A percentile compares a stretch with the other conserved stretches of the same genome.
phyloP scores from a whole-genome alignment of 1,140 invertebrate species.

The Eumeta japonica region DNA sequence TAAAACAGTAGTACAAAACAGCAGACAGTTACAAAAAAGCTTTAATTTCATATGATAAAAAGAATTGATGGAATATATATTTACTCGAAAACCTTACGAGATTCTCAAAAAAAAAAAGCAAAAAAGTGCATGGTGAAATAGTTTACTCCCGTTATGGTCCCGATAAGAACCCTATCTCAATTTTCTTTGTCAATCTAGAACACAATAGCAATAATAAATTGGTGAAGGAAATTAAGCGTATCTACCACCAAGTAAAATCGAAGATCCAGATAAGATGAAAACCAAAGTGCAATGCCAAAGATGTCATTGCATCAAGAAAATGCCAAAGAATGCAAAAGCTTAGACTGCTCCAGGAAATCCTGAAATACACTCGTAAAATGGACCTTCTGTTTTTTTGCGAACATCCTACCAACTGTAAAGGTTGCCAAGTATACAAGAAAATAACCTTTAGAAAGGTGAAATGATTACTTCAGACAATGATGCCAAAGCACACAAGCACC shows the following conservation, averaged over 20 bases:
- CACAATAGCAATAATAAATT: constrained; percentile 26
- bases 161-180: constrained; percentile 2
- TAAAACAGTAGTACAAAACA: constrained; percentile 1
- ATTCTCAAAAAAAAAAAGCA: neutral
- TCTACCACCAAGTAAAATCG: constrained; percentile 18
- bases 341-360: constrained; percentile 7
- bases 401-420: constrained; percentile 13
- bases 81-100: neutral
- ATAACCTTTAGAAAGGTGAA: constrained; percentile 4
- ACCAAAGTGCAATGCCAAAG: constrained; percentile 26
- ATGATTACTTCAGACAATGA: neutral
- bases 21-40: neutral
- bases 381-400: constrained; percentile 5
- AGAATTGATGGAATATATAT: neutral
- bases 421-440: constrained; percentile 9
- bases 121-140: constrained; percentile 7
- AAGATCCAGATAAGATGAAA: constrained; percentile 17
- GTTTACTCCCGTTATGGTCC: constrained; percentile 7
- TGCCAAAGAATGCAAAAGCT: constrained; percentile 5
- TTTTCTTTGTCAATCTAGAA: constrained; percentile 25
- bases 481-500: constrained; percentile 3
- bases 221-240: too few species aligned
- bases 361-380: constrained; percentile 8
- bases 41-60: neutral
- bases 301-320: constrained; percentile 21